Conservation (phyloP, 2,888 invertebrate species). For the Muschampia plurimacula region DNA sequence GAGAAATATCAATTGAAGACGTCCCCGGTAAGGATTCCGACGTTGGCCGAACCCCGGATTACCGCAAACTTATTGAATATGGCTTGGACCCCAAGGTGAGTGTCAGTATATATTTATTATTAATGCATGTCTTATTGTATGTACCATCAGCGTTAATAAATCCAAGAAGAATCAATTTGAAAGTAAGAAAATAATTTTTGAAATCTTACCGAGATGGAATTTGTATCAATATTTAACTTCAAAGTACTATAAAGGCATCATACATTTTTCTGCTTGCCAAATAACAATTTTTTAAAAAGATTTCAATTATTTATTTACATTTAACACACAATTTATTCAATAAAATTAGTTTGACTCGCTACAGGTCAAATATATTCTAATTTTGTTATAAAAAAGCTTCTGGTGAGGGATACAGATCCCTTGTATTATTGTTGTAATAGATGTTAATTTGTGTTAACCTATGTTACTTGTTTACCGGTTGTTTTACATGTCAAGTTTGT, state of each 20-base stretch:
- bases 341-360: too few species aligned
- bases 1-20: slow-evolving; percentile 92
- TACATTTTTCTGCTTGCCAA: not conserved
- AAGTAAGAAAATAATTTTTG: not conserved
- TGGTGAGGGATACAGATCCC: too few species aligned
- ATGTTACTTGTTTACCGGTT: too few species aligned
- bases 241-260: too few species aligned
- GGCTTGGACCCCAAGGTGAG: slow-evolving; percentile 96
- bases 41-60: slow-evolving; percentile 94
- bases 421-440: too few species aligned
- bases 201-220: not conserved
- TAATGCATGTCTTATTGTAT: not conserved
- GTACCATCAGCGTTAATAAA: not conserved
- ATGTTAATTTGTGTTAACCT: too few species aligned
- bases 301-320: not conserved
- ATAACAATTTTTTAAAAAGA: not conserved
- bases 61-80: slow-evolving; percentile 97
- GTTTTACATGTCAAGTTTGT: too few species aligned
- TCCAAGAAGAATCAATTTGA: not conserved
- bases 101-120: slow-evolving; percentile 14
- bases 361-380: too few species aligned
- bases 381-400: too few species aligned
- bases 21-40: slow-evolving; percentile 88
- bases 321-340: not conserved
- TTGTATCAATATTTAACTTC: too few species aligned